These are phyloP conservation scores for Linnaemya tessellans DNA, from an alignment of 2,888 invertebrate genomes.

Conservation along the genomic window DNA sequence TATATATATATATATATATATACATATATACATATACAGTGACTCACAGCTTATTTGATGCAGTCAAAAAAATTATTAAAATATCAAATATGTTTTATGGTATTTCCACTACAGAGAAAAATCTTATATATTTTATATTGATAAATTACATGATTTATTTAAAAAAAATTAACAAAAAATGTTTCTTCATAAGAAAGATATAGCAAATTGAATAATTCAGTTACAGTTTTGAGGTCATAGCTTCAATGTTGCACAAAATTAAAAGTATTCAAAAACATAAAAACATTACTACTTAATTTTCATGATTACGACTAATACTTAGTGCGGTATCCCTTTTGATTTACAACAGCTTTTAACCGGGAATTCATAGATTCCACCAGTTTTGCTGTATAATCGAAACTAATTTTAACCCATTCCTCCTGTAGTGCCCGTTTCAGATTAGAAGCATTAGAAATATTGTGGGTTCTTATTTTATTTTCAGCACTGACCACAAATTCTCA, in stretches of 20 bases:
- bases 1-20: too few relatives aligned
- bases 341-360: constrained; percentile 48
- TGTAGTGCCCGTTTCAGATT: constrained; percentile 25
- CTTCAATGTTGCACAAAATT: constrained; percentile 29
- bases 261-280: constrained; percentile 33
- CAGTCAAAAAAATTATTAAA: constrained; percentile 12
- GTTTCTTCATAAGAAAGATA: too few relatives aligned
- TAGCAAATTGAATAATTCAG: constrained; percentile 9
- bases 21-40: too few relatives aligned
- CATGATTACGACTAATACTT: constrained; percentile 13
- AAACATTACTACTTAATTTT: neutral
- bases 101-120: constrained; percentile 32
- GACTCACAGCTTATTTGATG: constrained; percentile 13
- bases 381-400: constrained; percentile 13
- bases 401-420: constrained; percentile 40
- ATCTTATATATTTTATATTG: constrained; percentile 22
- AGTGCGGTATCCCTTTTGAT: constrained; percentile 18
- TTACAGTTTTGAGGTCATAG: constrained; percentile 18
- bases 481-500: constrained; percentile 54
- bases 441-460: constrained; percentile 19
- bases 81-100: constrained; percentile 20
- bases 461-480: constrained; percentile 28
- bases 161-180: too few relatives aligned
- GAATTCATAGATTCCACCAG: constrained; percentile 48
- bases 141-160: constrained; percentile 27